A percentile compares a stretch with the other conserved stretches of the same genome.
Conservation (phyloP, 2,797 vertebrate species). For the Sorex maritimensis region DNA sequence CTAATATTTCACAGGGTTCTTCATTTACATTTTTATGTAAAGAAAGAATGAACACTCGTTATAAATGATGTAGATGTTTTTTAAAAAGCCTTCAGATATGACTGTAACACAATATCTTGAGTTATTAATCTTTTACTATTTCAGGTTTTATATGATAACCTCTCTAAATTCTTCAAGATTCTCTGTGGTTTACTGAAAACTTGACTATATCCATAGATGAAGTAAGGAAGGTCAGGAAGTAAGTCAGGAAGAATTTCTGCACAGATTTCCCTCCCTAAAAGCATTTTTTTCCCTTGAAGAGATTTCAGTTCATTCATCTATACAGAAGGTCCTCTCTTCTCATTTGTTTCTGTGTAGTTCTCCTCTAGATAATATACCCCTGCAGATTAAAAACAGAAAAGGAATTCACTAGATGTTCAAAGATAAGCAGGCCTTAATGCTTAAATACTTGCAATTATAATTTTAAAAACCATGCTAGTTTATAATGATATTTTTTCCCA, state of each 20-base stretch:
- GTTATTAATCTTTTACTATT: neutral
- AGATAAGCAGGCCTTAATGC: neutral
- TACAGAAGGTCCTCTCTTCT: neutral
- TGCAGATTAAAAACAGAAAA: constrained; percentile 48
- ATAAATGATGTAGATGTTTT: constrained; percentile 5
- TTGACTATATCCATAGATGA: neutral
- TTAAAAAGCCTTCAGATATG: neutral
- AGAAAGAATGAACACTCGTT: neutral
- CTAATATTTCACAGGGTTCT: neutral
- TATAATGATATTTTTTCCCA: too few species aligned
- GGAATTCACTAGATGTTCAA: constrained; percentile 31
- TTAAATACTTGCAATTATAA: too few species aligned
- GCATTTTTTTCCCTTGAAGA: constrained; percentile 52
- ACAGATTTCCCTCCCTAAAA: constrained; percentile 50
- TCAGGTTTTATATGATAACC: neutral
- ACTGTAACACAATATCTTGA: neutral
- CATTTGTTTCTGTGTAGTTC: neutral
- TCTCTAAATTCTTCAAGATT: neutral
- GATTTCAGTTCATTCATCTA: constrained; percentile 23
- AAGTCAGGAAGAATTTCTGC: constrained; percentile 30
- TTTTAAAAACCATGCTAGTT: too few species aligned
- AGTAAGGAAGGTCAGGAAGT: constrained; percentile 4
- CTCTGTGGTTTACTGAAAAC: neutral
- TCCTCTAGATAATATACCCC: constrained; percentile 52
- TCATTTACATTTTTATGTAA: constrained; percentile 16